Evolutionary conservation across 1,140 invertebrate genomes (phyloP), one percentile per base, ranked within the genome.

Genomic region (Pseudomyrmex flavicornis): DNA sequence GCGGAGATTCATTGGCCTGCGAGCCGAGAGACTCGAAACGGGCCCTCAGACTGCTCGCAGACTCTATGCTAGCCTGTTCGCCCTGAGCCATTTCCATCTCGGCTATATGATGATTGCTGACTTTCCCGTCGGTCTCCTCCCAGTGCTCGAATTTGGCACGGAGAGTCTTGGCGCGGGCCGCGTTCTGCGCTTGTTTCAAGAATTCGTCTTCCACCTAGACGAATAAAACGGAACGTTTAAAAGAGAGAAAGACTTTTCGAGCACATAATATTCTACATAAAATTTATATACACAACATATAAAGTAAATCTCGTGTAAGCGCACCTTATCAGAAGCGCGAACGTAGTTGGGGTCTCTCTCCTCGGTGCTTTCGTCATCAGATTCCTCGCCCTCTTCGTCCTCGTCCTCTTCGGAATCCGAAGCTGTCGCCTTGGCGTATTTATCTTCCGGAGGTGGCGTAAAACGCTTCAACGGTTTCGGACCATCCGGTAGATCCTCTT

Each of bases 101-200:
- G 12, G 93, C 92, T 15, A 93, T 76, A 61, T 91, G 89, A 26
- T 91, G 90, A 73, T 59, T 91, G 70, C 75, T 92, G 62, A 89
- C 76, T 89, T 96, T 95, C 2, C 95, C 96, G 89, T 97, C 97
- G 17, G 96, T 96, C 59, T 96, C 96, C 88, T 98, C 96, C 97
- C 98, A 98, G 88, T 97, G 96, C 93, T 99, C 98, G 95, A 99
- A 99, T 93, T 98, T 98, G 56, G 97, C 97, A 84, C 97, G 96
- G 87, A 99, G 94, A 87, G 97, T 97, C 92, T 97, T 98, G 26
- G 98, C 98, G 84, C 97, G 95, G 20, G 97, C 97, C 13, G 97
- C 95, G 83, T 96, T 97, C 91, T 97, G 96, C n/a, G 97, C 97
- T 95, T 97, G 94, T 85, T 95, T 95, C 82, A 96, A 92, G 85